Evolutionary conservation across 2,113 vertebrate genomes (phyloP).

Genomic region (Phyllostomus discolor): DNA sequence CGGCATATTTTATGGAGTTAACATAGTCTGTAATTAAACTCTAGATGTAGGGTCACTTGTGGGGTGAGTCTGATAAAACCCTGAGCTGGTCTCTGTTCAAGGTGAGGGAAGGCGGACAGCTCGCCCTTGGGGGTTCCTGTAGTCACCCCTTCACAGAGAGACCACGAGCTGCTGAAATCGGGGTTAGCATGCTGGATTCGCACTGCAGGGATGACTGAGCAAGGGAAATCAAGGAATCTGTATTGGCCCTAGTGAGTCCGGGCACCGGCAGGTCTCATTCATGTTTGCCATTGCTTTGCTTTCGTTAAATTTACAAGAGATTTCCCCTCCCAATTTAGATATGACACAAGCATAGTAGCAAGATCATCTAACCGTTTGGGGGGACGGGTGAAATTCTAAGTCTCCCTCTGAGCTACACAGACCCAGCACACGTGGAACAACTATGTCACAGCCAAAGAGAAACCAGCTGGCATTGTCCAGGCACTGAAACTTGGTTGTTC

Average conservation of each 20-base stretch:
- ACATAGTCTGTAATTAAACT: not conserved
- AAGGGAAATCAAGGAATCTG: not conserved
- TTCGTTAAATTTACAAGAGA: not conserved
- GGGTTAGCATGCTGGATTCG: not conserved
- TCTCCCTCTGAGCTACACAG: not conserved
- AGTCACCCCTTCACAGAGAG: accelerated
- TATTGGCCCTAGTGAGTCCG: not conserved
- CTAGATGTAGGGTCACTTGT: not conserved
- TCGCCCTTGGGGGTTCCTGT: no score
- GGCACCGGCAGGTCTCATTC: not conserved
- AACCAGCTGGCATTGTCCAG: not conserved
- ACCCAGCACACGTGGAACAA: no score
- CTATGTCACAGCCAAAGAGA: not conserved
- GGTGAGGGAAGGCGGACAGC: not conserved
- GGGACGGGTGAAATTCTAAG: not conserved
- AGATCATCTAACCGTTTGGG: not conserved
- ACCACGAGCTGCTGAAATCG: not conserved
- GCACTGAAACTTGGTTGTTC: not conserved
- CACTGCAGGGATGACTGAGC: not conserved
- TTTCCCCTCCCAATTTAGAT: not conserved
- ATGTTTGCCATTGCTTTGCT: not conserved
- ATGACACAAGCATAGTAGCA: not conserved
- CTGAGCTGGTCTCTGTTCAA: not conserved
- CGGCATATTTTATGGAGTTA: not conserved
- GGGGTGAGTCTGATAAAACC: not conserved